Conservation (phyloP, 1,140 invertebrate species). For the Eumaeus atala region DNA sequence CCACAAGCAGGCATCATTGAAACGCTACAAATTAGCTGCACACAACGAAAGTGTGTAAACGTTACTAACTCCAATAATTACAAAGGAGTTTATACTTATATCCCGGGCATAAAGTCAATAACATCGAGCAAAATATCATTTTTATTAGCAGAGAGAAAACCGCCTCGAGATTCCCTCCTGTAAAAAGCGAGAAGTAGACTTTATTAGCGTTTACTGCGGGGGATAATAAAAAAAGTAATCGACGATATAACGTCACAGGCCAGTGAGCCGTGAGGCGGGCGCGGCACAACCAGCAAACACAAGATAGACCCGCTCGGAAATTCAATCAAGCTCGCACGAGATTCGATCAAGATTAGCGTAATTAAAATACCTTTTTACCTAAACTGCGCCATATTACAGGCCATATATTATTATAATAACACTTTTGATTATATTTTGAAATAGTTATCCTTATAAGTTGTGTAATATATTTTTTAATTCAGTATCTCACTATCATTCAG, state of each 20-base stretch:
- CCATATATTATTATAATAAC: neutral
- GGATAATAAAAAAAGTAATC: slow-evolving; percentile 67
- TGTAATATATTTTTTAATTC: no score
- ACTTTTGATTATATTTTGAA: no score
- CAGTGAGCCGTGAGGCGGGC: slow-evolving; percentile 53
- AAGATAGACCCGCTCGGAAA: slow-evolving; percentile 65
- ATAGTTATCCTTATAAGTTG: no score
- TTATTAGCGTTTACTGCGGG: slow-evolving; percentile 64
- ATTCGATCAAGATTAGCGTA: slow-evolving; percentile 71
- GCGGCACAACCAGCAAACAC: slow-evolving; percentile 61
- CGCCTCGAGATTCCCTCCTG: slow-evolving; percentile 24
- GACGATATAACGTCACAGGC: slow-evolving; percentile 61
- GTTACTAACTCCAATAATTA: no score
- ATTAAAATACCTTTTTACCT: slow-evolving; percentile 69
- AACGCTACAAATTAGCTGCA: no score
- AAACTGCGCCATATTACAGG: slow-evolving; percentile 20
- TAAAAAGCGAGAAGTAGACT: slow-evolving; percentile 43
- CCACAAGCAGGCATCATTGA: no score
- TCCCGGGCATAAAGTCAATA: neutral
- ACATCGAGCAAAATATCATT: slow-evolving; percentile 3
- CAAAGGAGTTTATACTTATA: no score
- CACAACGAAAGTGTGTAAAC: no score
- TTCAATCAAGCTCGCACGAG: slow-evolving; percentile 69
- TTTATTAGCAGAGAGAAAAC: slow-evolving; percentile 20
- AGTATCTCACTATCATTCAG: no score